Evolutionary conservation across 2,888 invertebrate species (phyloP), one percentile per base, ranked within the genome.

Genomic region (Sphaerophoria rueppellii): DNA sequence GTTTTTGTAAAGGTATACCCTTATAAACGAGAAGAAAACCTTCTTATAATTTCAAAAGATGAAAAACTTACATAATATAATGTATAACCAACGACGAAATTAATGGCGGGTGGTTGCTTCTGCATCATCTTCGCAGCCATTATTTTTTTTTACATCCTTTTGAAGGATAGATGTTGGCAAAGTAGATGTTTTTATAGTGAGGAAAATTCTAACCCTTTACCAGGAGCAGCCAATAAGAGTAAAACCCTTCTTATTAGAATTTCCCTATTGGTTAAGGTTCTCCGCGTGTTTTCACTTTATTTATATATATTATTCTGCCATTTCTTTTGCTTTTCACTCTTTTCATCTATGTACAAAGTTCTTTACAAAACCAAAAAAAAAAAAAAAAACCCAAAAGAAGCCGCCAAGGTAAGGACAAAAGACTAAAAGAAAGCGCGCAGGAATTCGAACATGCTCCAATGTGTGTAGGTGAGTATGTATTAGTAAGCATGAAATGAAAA

Each of bases 251-350:
- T 81, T 81, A 85, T 81, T 72, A 81, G 83, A 85, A 85, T 80
- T 72, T 85, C 80, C 83, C 76, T 67, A 85, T 85, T 85, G 83
- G 83, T 85, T 85, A 85, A 69, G 72, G 80, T 75, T 79, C 81
- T 80, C 72, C 83, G 75, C 80, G 80, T 76, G 72, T 80, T 85
- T 85, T 80, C 83, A 71, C 72, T 75, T 83, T 80, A 80, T 80
- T 80, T 83, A 80, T 75, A 79, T 71, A 24, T 24, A 24, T 34
- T 34, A 58, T 24, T 50, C 57, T 43, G 14, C 65, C 48, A 54
- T 61, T 61, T 57, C 74, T 57, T 57, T 32, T 35, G 50, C 34
- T 5, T 57, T 37, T 37, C 34, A 58, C 48, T 40, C 57, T 5
- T 12, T 43, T 61, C 37, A 24, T 72, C 65, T 79, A 9, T 50